Evolutionary conservation across 1,140 invertebrate genomes (phyloP), one percentile per base, ranked within the genome.

Genomic region (Gonioctena quinquepunctata): DNA sequence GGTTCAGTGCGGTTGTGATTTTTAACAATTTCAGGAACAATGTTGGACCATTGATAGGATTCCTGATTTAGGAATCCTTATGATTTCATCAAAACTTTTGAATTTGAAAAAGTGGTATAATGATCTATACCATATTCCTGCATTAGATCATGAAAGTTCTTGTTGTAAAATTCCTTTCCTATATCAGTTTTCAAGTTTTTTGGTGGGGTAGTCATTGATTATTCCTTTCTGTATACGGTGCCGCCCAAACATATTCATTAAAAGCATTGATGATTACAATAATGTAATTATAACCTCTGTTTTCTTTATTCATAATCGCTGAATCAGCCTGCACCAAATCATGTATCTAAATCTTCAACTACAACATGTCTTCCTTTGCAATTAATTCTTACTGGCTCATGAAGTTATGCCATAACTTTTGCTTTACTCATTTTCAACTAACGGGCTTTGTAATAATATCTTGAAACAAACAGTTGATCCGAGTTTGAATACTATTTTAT

Each of bases 321-420:
- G 22, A 57, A 57, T 57, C 54, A n/a, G 54, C 54, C n/a, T 57
- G 54, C 22, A 57, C 6, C 5, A 57, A n/a, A 25, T 57, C 54
- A 28, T 57, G 18, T n/a, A n/a, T n/a, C n/a, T 11, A 22, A 23
- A 57, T 23, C 6, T 57, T 57, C 22, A 57, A 57, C 23, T 22
- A 57, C 19, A 57, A 22, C 54, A 18, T 57, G 16, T 23, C 22
- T n/a, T 57, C 54, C n/a, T 57, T 57, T 19, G 2, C 22, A 18
- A 23, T 57, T 57, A 5, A 19, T 57, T 3, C 54, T 57, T 6
- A 19, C 54, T 13, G 54, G 54, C 7, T 19, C n/a, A 23, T 57
- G 54, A 22, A 57, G 22, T 57, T 57, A 0, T 22, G 5, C 0
- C 22, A 57, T 19, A 57, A 57, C 22, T 22, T 57, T 7, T 19